These are phyloP conservation scores for Kradibia gibbosae DNA, from an alignment of 1,140 invertebrate species.

Conservation along the genomic window DNA sequence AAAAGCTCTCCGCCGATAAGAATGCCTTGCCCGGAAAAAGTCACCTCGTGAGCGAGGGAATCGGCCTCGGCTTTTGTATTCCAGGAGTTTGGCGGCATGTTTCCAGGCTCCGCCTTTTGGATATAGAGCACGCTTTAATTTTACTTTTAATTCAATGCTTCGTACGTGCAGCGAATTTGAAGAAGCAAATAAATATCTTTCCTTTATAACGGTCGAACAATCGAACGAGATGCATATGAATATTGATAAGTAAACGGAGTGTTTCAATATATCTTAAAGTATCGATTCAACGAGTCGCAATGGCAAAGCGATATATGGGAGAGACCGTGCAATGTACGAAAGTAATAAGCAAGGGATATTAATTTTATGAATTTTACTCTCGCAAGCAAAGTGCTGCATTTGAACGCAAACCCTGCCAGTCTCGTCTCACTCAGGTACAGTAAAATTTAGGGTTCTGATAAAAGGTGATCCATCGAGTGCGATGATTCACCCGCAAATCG, in stretches of 20 bases:
- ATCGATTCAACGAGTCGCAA: neutral
- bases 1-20: too few relatives aligned
- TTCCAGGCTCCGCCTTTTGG: too few relatives aligned
- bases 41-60: too few relatives aligned
- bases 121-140: too few relatives aligned
- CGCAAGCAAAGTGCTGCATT: too few relatives aligned
- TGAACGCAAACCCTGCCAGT: too few relatives aligned
- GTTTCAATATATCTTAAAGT: neutral
- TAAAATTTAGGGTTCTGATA: neutral
- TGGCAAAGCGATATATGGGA: neutral
- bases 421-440: neutral
- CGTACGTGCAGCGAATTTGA: too few relatives aligned
- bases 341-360: neutral
- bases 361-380: conserved; percentile 13
- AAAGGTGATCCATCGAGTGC: neutral
- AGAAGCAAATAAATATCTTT: too few relatives aligned
- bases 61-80: too few relatives aligned
- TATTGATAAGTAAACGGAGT: neutral
- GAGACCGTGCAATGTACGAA: neutral
- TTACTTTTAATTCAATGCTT: too few relatives aligned
- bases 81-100: too few relatives aligned
- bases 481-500: neutral
- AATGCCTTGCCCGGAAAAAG: too few relatives aligned
- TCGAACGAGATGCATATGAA: neutral
- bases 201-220: neutral